Conservation (phyloP, 2,113 vertebrate species). For the Cyprinodon variegatus region DNA sequence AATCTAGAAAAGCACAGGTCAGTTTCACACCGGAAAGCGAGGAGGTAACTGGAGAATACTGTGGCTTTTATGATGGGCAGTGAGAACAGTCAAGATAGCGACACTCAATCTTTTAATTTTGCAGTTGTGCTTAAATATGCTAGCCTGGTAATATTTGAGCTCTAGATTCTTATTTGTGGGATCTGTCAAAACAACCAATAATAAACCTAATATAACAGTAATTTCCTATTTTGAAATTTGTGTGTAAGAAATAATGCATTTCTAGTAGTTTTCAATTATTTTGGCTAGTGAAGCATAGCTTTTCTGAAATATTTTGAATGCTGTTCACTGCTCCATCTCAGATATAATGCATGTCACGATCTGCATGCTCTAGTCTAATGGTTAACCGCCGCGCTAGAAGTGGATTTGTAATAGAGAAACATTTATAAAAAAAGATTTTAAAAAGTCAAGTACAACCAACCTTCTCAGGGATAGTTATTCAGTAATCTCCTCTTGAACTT, state of each 20-base stretch:
- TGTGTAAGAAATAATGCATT: slow-evolving; percentile 47
- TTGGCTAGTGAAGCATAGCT: slow-evolving; percentile 39
- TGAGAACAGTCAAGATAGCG: slow-evolving; percentile 43
- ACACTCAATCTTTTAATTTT: slow-evolving; percentile 46
- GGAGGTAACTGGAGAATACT: slow-evolving; percentile 46
- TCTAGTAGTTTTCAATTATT: slow-evolving; percentile 35
- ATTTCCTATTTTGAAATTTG: slow-evolving; percentile 38
- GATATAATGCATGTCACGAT: slow-evolving; percentile 76
- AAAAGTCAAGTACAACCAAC: slow-evolving; percentile 59
- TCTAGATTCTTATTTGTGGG: slow-evolving; percentile 24
- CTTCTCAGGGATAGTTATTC: slow-evolving; percentile 77
- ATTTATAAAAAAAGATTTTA: slow-evolving; percentile 37
- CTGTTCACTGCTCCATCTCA: slow-evolving; percentile 68
- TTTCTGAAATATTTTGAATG: slow-evolving; percentile 62
- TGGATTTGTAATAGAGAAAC: slow-evolving; percentile 74
- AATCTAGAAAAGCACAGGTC: slow-evolving; percentile 58
- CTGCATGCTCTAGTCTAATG: slow-evolving; percentile 77
- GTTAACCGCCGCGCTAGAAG: slow-evolving; percentile 74
- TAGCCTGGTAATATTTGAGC: slow-evolving; percentile 51
- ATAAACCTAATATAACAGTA: slow-evolving; percentile 39
- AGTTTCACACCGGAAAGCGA: slow-evolving; percentile 50
- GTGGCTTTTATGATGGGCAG: slow-evolving; percentile 45
- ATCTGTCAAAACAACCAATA: slow-evolving; percentile 50
- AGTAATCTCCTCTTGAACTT: slow-evolving; percentile 69
- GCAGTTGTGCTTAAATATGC: slow-evolving; percentile 47